These are phyloP conservation scores for Lysandra bellargus DNA, from an alignment of 2,888 invertebrate species.

Conservation along the genomic window DNA sequence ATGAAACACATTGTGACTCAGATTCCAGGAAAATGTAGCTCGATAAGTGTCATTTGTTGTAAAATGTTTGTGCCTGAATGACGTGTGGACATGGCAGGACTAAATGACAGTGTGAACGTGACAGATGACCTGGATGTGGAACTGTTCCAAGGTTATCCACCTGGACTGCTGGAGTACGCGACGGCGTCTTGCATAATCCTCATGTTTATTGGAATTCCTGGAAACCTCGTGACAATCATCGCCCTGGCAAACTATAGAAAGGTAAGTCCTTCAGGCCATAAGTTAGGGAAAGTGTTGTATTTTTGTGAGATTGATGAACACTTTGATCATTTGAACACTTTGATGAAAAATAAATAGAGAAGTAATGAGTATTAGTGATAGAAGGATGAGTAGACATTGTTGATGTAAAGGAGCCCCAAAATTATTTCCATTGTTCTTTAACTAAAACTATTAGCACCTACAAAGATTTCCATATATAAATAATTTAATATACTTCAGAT, in stretches of 20 bases:
- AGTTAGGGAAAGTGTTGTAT: background rate
- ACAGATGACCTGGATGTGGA: conserved; percentile 58
- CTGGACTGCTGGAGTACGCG: conserved; percentile 84
- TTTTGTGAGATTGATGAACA: background rate
- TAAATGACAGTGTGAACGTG: conserved; percentile 36
- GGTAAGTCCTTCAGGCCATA: conserved; percentile 67
- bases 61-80: conserved; percentile 53
- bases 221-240: conserved; percentile 88
- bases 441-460: background rate
- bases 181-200: conserved; percentile 86
- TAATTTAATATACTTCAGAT: background rate
- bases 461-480: background rate
- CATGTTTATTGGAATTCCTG: conserved; percentile 88
- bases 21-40: conserved; percentile 51
- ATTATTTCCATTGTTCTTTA: background rate
- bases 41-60: conserved; percentile 57
- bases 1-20: conserved; percentile 45
- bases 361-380: background rate
- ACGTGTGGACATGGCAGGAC: conserved; percentile 42
- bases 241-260: conserved; percentile 88
- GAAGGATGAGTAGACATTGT: background rate
- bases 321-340: background rate
- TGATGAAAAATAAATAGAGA: background rate
- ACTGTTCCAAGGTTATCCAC: conserved; percentile 85
- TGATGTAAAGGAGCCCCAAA: too few species aligned